Evolutionary conservation across 92 coral and sea anemone genomes (phyloP).

Genomic region (Epizoanthus scotinus): DNA sequence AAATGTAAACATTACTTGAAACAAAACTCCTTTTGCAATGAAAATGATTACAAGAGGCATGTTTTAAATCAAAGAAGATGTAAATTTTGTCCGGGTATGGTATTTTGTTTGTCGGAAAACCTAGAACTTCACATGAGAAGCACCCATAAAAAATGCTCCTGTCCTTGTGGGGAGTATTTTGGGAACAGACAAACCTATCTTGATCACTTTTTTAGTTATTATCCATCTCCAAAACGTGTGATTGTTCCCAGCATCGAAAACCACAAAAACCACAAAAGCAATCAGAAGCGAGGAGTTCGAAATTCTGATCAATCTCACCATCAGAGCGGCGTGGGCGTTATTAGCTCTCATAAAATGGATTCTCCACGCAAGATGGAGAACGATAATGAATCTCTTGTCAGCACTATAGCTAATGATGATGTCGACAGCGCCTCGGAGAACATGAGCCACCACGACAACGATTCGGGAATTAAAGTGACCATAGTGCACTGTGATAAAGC

Average conservation of each 20-base stretch:
- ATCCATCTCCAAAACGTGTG: conserved; percentile 65
- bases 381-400: too few species aligned
- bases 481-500: too few species aligned
- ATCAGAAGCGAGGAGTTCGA: not conserved
- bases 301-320: not conserved
- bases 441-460: too few species aligned
- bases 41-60: conserved; percentile 59
- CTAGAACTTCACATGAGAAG: conserved; percentile 68
- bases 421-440: too few species aligned
- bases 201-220: conserved; percentile 79
- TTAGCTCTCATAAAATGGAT: too few species aligned
- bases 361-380: too few species aligned
- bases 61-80: conserved; percentile 62
- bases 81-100: conserved; percentile 76
- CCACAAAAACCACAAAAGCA: not conserved
- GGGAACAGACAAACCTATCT: conserved; percentile 71
- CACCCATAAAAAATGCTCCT: conserved; percentile 82
- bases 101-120: conserved; percentile 62
- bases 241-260: not conserved
- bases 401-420: too few species aligned
- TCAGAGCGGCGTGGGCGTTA: not conserved
- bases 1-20: conserved; percentile 58
- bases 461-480: too few species aligned
- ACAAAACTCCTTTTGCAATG: conserved; percentile 64
- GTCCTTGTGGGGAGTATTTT: conserved; percentile 79